Base-by-base conservation (phyloP, 2,113 vertebrate species). In the Monopterus albus region DNA sequence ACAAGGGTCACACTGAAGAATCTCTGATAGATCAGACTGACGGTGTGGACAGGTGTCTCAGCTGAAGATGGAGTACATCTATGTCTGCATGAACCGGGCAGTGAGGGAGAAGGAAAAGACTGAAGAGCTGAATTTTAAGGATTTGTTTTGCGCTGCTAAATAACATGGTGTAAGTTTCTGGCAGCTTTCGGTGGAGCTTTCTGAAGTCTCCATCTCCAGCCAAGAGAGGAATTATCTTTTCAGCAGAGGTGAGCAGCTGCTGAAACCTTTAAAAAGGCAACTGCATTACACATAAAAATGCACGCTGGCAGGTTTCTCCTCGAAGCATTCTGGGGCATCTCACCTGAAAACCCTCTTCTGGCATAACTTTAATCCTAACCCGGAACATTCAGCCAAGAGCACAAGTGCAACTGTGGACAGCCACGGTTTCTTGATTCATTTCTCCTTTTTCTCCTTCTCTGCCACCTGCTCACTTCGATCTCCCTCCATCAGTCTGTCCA, bases 1-100 rank as follows among this genome's bases (percentile, higher is more conserved):
- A 64, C n/a, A 0, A 58, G 84, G 76, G 86, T 87, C 83, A 85
- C 81, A 77, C 79, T 72, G 83, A 66, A 49, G 47, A 26, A 49
- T 42, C 17, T 0, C 63, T 26, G 69, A 79, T 62, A 12, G 72
- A 81, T 47, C 66, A 68, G 55, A 69, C 52, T 0, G 25, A 0
- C 46, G 0, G 58, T 0, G 57, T 3, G 25, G 84, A 80, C 70
- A 58, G 61, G 55, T 72, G 78, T 75, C 72, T 53, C 65, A 2
- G 31, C n/a, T 28, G 50, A 40, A 65, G 36, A 78, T 12, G 84
- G 82, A 81, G 68, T 65, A 64, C 67, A 8, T 60, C 33, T 29
- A 46, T 21, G 45, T 78, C 56, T 62, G 12, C 13, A 0, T 23
- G 9, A 69, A 2, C 1, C 2, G 53, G 50, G 39, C 51, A 38